phyloP scores from a whole-genome alignment of 2,113 vertebrate species.

The Nibea coibor region DNA sequence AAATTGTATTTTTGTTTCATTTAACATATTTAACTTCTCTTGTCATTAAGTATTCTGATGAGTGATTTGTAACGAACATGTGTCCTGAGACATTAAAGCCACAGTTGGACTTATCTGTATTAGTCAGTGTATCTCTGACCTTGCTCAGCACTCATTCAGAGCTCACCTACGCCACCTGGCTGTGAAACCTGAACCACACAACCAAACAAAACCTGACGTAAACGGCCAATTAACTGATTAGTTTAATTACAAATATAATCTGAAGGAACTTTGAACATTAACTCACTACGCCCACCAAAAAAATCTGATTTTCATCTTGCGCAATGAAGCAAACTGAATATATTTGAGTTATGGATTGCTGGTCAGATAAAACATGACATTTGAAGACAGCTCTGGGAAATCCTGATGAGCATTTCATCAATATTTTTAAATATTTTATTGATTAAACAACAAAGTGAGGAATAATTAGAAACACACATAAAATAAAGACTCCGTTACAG shows the following conservation, averaged over 20 bases:
- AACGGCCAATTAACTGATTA: not conserved
- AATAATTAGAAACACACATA: not conserved
- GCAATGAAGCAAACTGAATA: too few species aligned
- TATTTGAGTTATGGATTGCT: too few species aligned
- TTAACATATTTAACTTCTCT: not conserved
- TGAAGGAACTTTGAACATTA: not conserved
- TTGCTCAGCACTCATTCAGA: slow-evolving; percentile 9
- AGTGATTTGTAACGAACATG: not conserved
- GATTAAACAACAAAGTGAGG: too few species aligned
- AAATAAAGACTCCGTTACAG: not conserved
- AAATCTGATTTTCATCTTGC: not conserved
- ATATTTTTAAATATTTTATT: too few species aligned
- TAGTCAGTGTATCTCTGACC: slow-evolving; percentile 11
- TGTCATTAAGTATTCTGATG: too few species aligned
- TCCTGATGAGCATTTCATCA: too few species aligned
- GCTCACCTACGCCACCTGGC: slow-evolving; percentile 56
- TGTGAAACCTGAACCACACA: not conserved
- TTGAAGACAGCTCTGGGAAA: too few species aligned
- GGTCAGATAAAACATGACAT: too few species aligned
- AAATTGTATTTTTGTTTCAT: not conserved
- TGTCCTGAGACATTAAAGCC: not conserved
- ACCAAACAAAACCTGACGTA: not conserved
- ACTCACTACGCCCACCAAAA: not conserved
- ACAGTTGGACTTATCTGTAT: not conserved
- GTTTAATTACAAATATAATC: not conserved